Evolutionary conservation across 2,113 vertebrate species (phyloP).

Genomic region (Phocoena phocoena): DNA sequence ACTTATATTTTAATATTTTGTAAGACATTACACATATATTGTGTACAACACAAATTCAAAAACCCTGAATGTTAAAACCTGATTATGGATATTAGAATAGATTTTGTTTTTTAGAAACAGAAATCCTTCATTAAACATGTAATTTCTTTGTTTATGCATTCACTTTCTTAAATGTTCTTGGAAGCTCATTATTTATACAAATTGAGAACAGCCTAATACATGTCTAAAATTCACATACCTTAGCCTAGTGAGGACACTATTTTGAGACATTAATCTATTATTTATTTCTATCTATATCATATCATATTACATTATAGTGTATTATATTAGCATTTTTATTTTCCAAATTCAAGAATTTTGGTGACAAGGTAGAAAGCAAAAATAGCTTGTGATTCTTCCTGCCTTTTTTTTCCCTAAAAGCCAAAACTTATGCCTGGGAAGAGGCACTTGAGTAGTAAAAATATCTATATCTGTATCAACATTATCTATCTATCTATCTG

Average conservation of each 20-base stretch:
- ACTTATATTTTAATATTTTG: not conserved
- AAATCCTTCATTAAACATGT: not conserved
- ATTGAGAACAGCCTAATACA: not conserved
- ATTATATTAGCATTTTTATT: not conserved
- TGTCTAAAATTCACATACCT: not conserved
- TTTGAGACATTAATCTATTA: not conserved
- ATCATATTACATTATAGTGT: not conserved
- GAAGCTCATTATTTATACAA: not conserved
- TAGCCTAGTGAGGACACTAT: not conserved
- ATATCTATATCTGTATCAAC: not conserved
- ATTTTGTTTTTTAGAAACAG: slow-evolving; percentile 24
- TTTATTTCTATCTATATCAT: not conserved
- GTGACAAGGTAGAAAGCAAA: not conserved
- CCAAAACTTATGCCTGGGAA: not conserved
- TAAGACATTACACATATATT: not conserved
- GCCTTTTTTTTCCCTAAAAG: not conserved
- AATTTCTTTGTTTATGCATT: not conserved
- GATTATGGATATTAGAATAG: not conserved
- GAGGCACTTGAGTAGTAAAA: not conserved
- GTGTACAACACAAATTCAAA: not conserved
- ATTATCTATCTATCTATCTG: not conserved
- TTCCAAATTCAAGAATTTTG: not conserved
- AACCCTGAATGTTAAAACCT: not conserved
- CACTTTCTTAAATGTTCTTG: not conserved
- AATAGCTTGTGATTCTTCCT: not conserved